A percentile compares a stretch with the other conserved stretches of the same genome.
These are phyloP conservation scores for Sitobion miscanthi DNA, from an alignment of 1,140 invertebrate species.

Conservation along the genomic window DNA sequence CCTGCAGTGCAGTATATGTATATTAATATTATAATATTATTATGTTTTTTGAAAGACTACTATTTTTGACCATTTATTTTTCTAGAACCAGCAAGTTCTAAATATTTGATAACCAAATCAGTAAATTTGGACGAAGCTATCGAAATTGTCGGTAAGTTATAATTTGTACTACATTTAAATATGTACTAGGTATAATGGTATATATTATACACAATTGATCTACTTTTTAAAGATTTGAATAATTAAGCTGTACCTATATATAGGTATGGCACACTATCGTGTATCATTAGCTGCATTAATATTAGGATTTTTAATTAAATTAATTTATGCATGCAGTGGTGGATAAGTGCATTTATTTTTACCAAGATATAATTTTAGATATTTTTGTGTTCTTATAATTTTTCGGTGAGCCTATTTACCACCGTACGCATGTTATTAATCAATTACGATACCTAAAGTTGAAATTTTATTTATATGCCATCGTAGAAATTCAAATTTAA, in stretches of 20 bases:
- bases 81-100: neutral
- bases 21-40: neutral
- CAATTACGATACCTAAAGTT: neutral
- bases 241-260: neutral
- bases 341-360: neutral
- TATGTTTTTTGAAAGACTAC: neutral
- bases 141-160: slow-evolving; percentile 57
- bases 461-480: neutral
- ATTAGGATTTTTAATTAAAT: neutral
- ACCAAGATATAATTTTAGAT: neutral
- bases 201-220: neutral
- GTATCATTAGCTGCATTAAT: neutral
- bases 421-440: neutral
- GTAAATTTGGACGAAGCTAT: slow-evolving; percentile 29
- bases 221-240: too few species aligned
- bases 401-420: neutral
- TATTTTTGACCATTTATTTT: neutral
- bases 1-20: too few species aligned
- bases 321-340: neutral
- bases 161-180: neutral
- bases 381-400: too few species aligned
- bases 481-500: neutral
- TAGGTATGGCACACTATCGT: neutral
- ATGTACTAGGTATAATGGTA: too few species aligned
- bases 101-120: neutral